Conservation (phyloP, 2,797 vertebrate species). For the Morus bassanus region DNA sequence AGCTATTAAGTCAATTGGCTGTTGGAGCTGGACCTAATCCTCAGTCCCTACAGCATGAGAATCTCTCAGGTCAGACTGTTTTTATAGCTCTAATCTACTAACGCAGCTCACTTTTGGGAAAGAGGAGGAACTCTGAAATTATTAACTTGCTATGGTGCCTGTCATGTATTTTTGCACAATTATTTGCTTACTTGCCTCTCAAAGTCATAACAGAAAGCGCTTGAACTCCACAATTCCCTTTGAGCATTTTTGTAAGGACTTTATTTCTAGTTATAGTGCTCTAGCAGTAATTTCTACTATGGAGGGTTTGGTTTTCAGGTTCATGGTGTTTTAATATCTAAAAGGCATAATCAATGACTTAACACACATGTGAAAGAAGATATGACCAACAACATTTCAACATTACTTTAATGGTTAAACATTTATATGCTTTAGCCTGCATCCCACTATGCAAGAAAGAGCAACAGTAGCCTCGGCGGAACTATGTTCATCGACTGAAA, state of each 20-base stretch:
- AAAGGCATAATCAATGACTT: neutral
- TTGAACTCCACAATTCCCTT: neutral
- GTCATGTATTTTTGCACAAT: neutral
- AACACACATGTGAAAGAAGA: neutral
- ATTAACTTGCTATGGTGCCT: neutral
- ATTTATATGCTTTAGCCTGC: neutral
- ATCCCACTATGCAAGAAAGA: neutral
- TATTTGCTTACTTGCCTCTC: neutral
- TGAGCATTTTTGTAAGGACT: neutral
- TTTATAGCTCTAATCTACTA: neutral
- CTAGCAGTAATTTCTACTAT: neutral
- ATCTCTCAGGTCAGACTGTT: slow-evolving; percentile 1
- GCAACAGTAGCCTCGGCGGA: neutral
- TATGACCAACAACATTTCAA: neutral
- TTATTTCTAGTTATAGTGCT: neutral
- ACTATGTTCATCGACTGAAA: neutral
- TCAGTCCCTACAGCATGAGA: neutral
- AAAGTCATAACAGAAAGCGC: neutral
- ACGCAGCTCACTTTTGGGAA: neutral
- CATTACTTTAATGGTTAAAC: neutral
- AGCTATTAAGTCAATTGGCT: slow-evolving; percentile 32
- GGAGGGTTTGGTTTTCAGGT: neutral
- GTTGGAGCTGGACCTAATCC: neutral
- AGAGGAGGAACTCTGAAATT: neutral
- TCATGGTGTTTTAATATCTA: neutral